phyloP scores from a whole-genome alignment of 2,797 vertebrate genomes.

The Lemur catta region DNA sequence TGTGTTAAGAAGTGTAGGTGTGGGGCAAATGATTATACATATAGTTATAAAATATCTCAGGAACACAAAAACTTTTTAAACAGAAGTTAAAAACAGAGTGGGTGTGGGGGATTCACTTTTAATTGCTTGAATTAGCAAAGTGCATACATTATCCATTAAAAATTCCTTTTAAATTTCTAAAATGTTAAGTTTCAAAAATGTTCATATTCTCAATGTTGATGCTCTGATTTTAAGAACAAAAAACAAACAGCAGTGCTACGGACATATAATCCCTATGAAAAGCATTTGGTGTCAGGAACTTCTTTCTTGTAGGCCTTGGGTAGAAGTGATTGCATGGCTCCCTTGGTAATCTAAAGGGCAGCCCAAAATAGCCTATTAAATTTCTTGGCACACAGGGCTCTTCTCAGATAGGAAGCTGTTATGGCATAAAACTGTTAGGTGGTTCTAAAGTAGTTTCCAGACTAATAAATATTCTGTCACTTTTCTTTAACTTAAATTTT shows the following conservation, averaged over 20 bases:
- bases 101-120: not conserved
- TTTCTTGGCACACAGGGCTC: not conserved
- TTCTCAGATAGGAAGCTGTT: not conserved
- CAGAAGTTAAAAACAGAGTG: not conserved
- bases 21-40: not conserved
- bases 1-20: not conserved
- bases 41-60: not conserved
- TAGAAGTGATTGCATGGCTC: not conserved
- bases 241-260: not conserved
- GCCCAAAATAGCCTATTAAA: not conserved
- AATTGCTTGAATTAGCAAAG: not conserved
- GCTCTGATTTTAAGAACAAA: not conserved
- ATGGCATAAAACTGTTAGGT: not conserved
- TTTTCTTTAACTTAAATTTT: not conserved
- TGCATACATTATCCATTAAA: not conserved
- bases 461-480: not conserved
- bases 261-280: not conserved
- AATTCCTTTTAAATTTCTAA: not conserved
- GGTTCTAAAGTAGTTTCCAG: not conserved
- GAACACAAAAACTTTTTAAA: not conserved
- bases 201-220: not conserved
- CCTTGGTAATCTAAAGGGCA: not conserved
- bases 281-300: not conserved
- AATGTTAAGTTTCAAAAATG: not conserved
- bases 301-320: not conserved